phyloP scores from a whole-genome alignment of 2,113 vertebrate species.

The Thunnus thynnus region DNA sequence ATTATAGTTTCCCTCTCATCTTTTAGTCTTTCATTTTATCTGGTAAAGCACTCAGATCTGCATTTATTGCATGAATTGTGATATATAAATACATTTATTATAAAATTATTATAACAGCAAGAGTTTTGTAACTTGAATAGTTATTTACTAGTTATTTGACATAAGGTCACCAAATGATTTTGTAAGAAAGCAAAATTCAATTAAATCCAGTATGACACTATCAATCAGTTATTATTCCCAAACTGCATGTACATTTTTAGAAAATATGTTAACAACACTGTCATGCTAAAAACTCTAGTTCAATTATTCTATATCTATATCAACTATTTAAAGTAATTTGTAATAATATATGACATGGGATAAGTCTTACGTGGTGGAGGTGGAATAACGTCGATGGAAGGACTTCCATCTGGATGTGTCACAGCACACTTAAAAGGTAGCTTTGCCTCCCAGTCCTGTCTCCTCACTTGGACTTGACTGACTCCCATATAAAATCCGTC shows the following conservation, averaged over 20 bases:
- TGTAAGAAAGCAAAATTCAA: too few relatives aligned
- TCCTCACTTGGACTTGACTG: constrained; percentile 72
- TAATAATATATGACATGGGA: background rate
- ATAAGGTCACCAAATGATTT: too few relatives aligned
- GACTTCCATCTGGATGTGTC: background rate
- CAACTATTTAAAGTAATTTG: background rate
- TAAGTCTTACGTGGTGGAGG: constrained; percentile 10
- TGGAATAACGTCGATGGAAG: too few relatives aligned
- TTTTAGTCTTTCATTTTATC: too few relatives aligned
- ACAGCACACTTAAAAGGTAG: background rate
- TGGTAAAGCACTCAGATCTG: too few relatives aligned
- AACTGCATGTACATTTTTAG: background rate
- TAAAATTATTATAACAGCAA: too few relatives aligned
- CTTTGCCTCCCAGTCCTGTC: rapidly evolving
- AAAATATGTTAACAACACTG: background rate
- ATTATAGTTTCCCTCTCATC: too few relatives aligned
- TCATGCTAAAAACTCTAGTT: background rate
- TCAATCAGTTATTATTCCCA: background rate
- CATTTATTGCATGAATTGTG: too few relatives aligned
- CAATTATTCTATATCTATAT: background rate
- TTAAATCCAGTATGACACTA: background rate
- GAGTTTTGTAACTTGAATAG: too few relatives aligned
- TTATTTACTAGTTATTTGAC: too few relatives aligned
- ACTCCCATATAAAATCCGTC: constrained; percentile 42
- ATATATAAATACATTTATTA: too few relatives aligned